Conservation (phyloP, 2,113 vertebrate species). For the Limnothrissa miodon region DNA sequence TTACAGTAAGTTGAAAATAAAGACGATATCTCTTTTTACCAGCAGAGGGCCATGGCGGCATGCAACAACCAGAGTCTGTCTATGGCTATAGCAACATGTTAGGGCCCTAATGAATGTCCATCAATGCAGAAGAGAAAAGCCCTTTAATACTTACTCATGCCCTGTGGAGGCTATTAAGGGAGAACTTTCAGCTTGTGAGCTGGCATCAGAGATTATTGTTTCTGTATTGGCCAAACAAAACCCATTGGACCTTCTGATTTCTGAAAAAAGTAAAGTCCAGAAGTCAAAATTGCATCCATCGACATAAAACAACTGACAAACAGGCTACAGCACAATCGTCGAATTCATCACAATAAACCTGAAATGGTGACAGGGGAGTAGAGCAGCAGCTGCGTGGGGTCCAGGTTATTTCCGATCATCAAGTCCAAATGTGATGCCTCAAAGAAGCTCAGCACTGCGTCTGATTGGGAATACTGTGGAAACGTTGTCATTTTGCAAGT, state of each 20-base stretch:
- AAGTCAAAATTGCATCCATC: neutral
- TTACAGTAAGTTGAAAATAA: neutral
- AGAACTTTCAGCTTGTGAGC: conserved; percentile 71
- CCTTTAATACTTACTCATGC: conserved; percentile 69
- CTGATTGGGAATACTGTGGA: conserved; percentile 80
- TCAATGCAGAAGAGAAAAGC: neutral
- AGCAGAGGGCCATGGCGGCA: neutral
- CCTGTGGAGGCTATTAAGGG: conserved; percentile 67
- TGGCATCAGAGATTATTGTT: conserved; percentile 83
- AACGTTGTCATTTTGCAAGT: neutral
- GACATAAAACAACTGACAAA: neutral
- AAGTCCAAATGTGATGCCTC: conserved; percentile 80
- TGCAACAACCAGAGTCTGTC: neutral
- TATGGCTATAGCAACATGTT: no score
- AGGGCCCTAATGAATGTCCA: neutral
- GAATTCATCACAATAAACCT: conserved; percentile 58
- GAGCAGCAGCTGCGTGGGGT: conserved; percentile 78
- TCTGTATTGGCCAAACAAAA: conserved; percentile 88
- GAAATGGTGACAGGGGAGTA: conserved; percentile 84
- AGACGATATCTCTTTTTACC: neutral
- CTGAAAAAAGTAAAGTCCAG: conserved; percentile 60
- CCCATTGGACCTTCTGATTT: conserved; percentile 85
- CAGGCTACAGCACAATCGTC: neutral
- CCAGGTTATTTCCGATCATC: conserved; percentile 76
- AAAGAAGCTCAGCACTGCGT: conserved; percentile 82